Evolutionary conservation across 2,113 vertebrate genomes (phyloP), one percentile per base, ranked within the genome.

Genomic region (Elachura formosa): DNA sequence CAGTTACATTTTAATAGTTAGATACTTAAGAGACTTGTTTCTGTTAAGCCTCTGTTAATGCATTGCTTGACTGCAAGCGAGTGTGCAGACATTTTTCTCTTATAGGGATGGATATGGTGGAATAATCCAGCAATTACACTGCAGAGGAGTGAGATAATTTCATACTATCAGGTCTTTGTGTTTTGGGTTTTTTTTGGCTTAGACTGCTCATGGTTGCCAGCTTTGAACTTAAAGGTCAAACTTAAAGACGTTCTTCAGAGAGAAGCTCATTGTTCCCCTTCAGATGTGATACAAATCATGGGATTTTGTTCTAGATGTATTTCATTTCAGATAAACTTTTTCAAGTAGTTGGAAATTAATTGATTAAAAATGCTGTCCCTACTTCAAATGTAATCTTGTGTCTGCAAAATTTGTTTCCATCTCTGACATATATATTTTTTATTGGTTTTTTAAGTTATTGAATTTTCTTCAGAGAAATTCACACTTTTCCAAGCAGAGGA

Each of bases 191-290:
- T n/a, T 91, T 77, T 68, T 56, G 8, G 33, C 9, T 77, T 9
- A 9, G 21, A 19, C 33, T 74, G 33, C 8, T 86, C 3, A 0
- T 77, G 33, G 75, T 94, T 87, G 51, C 31, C 25, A 91, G 6
- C 69, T 84, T 87, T 79, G 66, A 87, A 75, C 54, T 82, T 84
- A 64, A 96, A 95, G 77, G 89, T 87, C 73, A 91, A 14, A 34
- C 17, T 55, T 66, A 33, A 51, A 78, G 52, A 51, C 84, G 64
- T n/a, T 81, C 52, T 48, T 71, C n/a, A 71, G 64, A 84, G 36
- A 28, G 61, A 43, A 84, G 40, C 36, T 84, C 31, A 1, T 52
- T 79, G 48, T 78, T n/a, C 84, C n/a, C 52, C 46, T 84, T 91
- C 43, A 62, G 73, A 43, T 81, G n/a, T 89, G n/a, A 31, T 79